Evolutionary conservation across 2,888 invertebrate species (phyloP).

Genomic region (Caenorhabditis zanzibari): DNA sequence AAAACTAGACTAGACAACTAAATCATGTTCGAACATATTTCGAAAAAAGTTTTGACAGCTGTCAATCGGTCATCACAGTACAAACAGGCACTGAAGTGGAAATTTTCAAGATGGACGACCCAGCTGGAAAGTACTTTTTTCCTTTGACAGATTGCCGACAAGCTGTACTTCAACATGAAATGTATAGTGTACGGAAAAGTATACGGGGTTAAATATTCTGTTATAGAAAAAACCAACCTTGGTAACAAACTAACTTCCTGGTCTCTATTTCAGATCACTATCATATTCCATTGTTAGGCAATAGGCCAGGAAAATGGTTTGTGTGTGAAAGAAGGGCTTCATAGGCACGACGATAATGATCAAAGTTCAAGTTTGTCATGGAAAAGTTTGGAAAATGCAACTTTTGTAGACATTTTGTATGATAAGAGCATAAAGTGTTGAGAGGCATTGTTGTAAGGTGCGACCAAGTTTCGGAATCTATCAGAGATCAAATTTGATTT

Average conservation of each 20-base stretch:
- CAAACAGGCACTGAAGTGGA: neutral
- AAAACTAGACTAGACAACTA: neutral
- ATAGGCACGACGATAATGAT: neutral
- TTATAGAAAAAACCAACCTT: neutral
- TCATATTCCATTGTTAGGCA: neutral
- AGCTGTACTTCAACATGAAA: no score
- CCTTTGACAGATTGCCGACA: neutral
- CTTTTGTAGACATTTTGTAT: slow-evolving; percentile 6
- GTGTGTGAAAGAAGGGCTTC: neutral
- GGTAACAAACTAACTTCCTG: neutral
- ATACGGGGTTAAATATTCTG: neutral
- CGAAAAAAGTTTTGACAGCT: neutral
- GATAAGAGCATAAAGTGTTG: slow-evolving; percentile 1
- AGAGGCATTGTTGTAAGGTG: neutral
- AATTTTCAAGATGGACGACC: neutral
- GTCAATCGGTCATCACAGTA: neutral
- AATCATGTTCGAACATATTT: neutral
- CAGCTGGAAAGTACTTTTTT: slow-evolving; percentile 3
- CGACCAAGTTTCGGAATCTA: neutral
- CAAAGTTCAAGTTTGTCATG: slow-evolving; percentile 11
- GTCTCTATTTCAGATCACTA: neutral
- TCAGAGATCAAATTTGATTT: neutral
- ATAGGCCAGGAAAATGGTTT: slow-evolving; percentile 7
- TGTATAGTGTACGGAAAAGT: neutral
- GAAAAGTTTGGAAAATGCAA: slow-evolving; percentile 20